These are phyloP conservation scores for Drosophila nigricruria DNA, from an alignment of 2,888 invertebrate species.

Conservation along the genomic window DNA sequence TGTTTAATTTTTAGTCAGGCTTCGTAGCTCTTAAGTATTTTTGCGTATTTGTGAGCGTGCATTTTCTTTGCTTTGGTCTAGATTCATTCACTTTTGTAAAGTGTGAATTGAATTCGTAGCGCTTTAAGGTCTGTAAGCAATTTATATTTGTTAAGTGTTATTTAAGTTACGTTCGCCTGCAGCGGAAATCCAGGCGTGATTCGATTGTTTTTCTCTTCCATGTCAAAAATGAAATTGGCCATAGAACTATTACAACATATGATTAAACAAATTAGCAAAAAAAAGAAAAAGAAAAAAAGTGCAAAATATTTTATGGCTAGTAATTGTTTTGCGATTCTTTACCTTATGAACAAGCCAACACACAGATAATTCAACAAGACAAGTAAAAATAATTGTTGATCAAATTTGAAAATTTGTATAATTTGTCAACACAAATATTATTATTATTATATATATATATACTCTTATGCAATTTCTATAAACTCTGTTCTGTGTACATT, in stretches of 20 bases:
- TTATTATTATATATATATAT: not conserved
- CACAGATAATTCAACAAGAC: not conserved
- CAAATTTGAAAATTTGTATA: not conserved
- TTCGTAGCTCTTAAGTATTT: slow-evolving; percentile 51
- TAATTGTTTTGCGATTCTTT: slow-evolving; percentile 1
- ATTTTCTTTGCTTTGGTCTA: slow-evolving; percentile 49
- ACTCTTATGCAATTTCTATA: slow-evolving; percentile 33
- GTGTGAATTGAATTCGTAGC: slow-evolving; percentile 67
- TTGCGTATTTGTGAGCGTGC: slow-evolving; percentile 54
- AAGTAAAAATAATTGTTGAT: not conserved
- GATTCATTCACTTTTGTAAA: slow-evolving; percentile 61
- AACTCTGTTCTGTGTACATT: slow-evolving; percentile 71
- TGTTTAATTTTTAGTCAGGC: slow-evolving; percentile 39
- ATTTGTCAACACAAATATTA: slow-evolving; percentile 5
- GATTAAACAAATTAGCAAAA: not conserved
- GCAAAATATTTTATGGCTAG: slow-evolving; percentile 4
- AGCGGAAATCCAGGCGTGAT: slow-evolving; percentile 22
- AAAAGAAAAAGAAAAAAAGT: not conserved
- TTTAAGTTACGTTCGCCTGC: slow-evolving; percentile 70
- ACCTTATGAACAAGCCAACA: slow-evolving; percentile 17
- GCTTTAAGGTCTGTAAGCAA: slow-evolving; percentile 61
- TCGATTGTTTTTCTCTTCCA: slow-evolving; percentile 27
- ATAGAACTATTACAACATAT: slow-evolving; percentile 3
- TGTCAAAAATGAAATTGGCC: slow-evolving; percentile 9
- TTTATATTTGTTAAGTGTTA: slow-evolving; percentile 75